Conservation (phyloP, 2,888 invertebrate genomes). For the Diarsia mendica region DNA sequence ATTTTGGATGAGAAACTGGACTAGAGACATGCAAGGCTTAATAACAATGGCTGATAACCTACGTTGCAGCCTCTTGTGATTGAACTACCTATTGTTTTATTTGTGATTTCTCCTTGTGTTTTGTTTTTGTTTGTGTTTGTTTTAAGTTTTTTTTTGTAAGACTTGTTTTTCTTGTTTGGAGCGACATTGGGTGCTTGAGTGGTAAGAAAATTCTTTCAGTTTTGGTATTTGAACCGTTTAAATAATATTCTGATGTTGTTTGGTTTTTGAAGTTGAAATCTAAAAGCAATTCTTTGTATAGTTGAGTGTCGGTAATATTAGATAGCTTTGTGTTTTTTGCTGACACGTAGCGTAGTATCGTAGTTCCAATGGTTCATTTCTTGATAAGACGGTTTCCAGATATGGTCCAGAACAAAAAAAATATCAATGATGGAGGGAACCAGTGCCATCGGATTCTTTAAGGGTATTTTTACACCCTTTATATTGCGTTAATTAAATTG, state of each 20-base stretch:
- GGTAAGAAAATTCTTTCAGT: not conserved
- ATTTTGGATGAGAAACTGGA: constrained; percentile 90
- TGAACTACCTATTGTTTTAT: constrained; percentile 62
- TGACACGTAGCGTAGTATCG: not conserved
- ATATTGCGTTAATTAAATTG: not conserved
- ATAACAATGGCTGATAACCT: constrained; percentile 87
- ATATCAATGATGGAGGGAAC: too few species aligned
- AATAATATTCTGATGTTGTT: not conserved
- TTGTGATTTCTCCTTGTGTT: constrained; percentile 54
- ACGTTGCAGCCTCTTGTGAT: constrained; percentile 72
- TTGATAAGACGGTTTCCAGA: too few species aligned
- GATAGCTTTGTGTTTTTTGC: not conserved
- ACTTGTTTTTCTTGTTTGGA: not conserved
- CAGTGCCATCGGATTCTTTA: too few species aligned
- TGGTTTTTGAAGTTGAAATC: not conserved
- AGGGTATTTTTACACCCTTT: too few species aligned
- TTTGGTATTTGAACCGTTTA: not conserved
- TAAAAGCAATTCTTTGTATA: not conserved
- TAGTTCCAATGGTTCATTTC: too few species aligned
- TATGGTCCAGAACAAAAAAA: too few species aligned
- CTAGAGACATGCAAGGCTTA: constrained; percentile 89
- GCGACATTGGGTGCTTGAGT: not conserved
- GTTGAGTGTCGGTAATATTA: not conserved
- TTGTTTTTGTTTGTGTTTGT: constrained; percentile 17
- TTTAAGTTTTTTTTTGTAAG: constrained; percentile 6